phyloP scores from a whole-genome alignment of 2,888 invertebrate species.

The Volucella inanis region DNA sequence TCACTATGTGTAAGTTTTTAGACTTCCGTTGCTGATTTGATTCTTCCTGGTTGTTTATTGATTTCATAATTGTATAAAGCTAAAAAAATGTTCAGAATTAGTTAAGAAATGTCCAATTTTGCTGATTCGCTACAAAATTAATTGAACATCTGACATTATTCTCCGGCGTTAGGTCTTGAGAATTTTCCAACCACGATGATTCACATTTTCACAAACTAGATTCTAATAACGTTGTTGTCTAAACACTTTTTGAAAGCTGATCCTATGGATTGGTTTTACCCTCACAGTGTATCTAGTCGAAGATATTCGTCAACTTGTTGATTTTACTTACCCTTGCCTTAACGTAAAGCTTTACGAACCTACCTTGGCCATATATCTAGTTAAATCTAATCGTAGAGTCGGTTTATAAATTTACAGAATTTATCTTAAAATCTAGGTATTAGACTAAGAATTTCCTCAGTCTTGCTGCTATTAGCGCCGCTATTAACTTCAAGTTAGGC shows the following conservation, averaged over 20 bases:
- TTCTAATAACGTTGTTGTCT: constrained; percentile 27
- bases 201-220: not conserved
- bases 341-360: not conserved
- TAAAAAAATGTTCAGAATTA: constrained; percentile 31
- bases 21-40: not conserved
- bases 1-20: constrained; percentile 10
- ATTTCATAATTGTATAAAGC: constrained; percentile 10
- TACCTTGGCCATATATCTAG: constrained; percentile 9
- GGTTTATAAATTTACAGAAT: not conserved
- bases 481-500: constrained; percentile 12
- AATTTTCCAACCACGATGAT: constrained; percentile 1
- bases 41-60: constrained; percentile 1
- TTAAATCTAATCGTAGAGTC: constrained; percentile 26
- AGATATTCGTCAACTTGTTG: constrained; percentile 30
- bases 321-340: constrained; percentile 40
- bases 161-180: not conserved
- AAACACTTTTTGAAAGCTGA: constrained; percentile 19
- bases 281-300: not conserved
- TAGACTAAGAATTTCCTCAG: not conserved
- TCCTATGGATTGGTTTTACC: not conserved
- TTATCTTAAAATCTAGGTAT: constrained; percentile 13
- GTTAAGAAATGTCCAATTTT: constrained; percentile 11
- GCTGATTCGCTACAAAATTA: constrained; percentile 20
- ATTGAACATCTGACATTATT: constrained; percentile 10
- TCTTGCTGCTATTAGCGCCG: constrained; percentile 12